Conservation (phyloP, 1,140 invertebrate species). For the Zaprionus lachaisei region DNA sequence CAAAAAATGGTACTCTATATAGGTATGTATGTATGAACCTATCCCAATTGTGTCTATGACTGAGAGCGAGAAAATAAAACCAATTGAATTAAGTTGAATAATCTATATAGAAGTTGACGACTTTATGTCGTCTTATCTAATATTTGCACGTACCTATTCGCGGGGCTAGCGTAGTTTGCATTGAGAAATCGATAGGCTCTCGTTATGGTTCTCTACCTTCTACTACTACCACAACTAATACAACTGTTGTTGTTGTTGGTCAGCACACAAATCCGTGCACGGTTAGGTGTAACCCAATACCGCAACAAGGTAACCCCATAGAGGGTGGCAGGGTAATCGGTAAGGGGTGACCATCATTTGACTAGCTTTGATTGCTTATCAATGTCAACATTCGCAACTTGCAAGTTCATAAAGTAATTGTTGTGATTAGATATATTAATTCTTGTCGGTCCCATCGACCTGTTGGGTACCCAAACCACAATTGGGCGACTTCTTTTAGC, state of each 20-base stretch:
- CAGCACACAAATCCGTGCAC: constrained; percentile 17
- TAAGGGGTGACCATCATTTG: constrained; percentile 2
- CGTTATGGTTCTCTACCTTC: constrained; percentile 17
- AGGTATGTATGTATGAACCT: background rate
- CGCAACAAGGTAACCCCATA: background rate
- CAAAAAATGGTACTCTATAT: no score
- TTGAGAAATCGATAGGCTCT: constrained; percentile 39
- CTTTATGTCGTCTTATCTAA: background rate
- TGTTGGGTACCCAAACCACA: background rate
- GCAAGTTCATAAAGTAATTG: constrained; percentile 20
- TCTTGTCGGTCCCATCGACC: background rate
- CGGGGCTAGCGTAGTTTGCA: background rate
- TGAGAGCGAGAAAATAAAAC: background rate
- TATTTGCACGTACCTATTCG: constrained; percentile 8
- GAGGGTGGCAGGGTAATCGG: constrained; percentile 7
- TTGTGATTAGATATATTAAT: constrained; percentile 23
- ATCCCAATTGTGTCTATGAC: background rate
- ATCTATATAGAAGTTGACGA: background rate
- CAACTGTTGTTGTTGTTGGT: background rate
- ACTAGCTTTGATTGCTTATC: constrained; percentile 34
- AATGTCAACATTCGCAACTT: constrained; percentile 20
- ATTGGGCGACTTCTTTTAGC: background rate
- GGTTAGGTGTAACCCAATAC: constrained; percentile 1
- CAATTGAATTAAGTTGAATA: background rate
- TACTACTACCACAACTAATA: background rate